Evolutionary conservation across 2,888 invertebrate species (phyloP).

Genomic region (Torymus tubicola): DNA sequence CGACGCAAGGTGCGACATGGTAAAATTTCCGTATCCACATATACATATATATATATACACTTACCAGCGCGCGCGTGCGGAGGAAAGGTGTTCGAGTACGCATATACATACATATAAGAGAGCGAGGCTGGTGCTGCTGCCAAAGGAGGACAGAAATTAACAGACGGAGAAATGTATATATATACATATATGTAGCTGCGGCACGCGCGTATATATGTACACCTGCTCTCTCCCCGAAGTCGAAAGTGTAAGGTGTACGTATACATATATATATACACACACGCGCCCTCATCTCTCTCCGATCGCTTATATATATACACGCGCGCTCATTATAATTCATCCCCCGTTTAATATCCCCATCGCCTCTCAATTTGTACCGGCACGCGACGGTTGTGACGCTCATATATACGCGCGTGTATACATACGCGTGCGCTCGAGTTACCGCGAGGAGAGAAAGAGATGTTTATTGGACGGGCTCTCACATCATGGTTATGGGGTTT

Average conservation of each 20-base stretch:
- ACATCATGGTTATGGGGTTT: no score
- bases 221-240: no score
- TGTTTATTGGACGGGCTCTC: no score
- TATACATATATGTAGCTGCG: no score
- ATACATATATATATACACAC: background rate
- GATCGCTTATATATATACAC: background rate
- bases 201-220: background rate
- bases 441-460: no score
- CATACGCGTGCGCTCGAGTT: no score
- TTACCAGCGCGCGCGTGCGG: background rate
- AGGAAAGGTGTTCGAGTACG: constrained; percentile 31
- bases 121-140: background rate
- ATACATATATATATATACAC: background rate
- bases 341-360: constrained; percentile 10
- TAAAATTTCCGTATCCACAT: background rate
- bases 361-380: background rate
- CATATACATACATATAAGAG: no score
- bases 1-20: constrained; percentile 7
- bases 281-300: constrained; percentile 25
- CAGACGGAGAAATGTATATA: constrained; percentile 47
- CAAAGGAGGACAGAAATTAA: constrained; percentile 44
- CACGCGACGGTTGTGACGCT: no score
- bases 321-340: constrained; percentile 39
- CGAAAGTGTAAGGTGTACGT: background rate
- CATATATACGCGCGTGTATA: no score